Percentiles rank a stretch among this genome's conserved stretches.
These are phyloP conservation scores for Vanessa tameamea DNA, from an alignment of 1,140 invertebrate genomes.

Conservation along the genomic window DNA sequence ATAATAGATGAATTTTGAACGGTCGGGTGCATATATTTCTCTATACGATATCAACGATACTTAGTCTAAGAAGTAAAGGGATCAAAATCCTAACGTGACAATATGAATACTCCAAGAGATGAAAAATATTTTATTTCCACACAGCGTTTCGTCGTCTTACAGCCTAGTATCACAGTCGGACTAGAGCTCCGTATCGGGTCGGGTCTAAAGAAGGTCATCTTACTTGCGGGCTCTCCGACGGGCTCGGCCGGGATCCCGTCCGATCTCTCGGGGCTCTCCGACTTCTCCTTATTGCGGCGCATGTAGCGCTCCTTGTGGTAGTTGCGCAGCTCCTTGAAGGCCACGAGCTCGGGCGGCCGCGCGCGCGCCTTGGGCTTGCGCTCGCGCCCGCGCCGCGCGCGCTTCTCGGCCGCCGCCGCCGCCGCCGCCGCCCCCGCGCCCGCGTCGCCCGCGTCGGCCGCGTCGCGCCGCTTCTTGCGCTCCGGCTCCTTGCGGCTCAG, in stretches of 20 bases:
- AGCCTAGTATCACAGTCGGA: slow-evolving; percentile 65
- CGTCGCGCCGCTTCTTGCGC: slow-evolving; percentile 43
- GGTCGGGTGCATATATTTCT: too few species aligned
- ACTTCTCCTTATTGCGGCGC: slow-evolving; percentile 82
- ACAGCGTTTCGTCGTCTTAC: slow-evolving; percentile 58
- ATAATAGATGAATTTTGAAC: too few species aligned
- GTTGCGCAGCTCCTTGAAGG: slow-evolving; percentile 83
- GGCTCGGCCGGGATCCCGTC: slow-evolving; percentile 34
- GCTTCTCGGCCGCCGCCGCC: slow-evolving; percentile 39
- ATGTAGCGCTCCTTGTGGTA: slow-evolving; percentile 84
- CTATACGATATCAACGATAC: not conserved
- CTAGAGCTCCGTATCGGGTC: slow-evolving; percentile 18
- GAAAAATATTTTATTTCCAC: slow-evolving; percentile 73
- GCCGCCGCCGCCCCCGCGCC: slow-evolving; percentile 43
- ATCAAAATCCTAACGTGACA: slow-evolving; percentile 54
- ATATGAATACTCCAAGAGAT: slow-evolving; percentile 72
- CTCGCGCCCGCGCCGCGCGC: slow-evolving; percentile 51
- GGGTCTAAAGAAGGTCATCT: slow-evolving; percentile 63
- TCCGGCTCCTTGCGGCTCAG: slow-evolving; percentile 57
- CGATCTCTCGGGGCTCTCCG: slow-evolving; percentile 75
- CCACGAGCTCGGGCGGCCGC: slow-evolving; percentile 54
- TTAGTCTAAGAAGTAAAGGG: slow-evolving; percentile 55
- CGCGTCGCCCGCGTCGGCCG: slow-evolving; percentile 46
- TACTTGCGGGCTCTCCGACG: slow-evolving; percentile 66
- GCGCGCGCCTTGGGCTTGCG: slow-evolving; percentile 40